A percentile compares a stretch with the other conserved stretches of the same genome.
phyloP scores from a whole-genome alignment of 1,140 invertebrate species.

The Cherax quadricarinatus region DNA sequence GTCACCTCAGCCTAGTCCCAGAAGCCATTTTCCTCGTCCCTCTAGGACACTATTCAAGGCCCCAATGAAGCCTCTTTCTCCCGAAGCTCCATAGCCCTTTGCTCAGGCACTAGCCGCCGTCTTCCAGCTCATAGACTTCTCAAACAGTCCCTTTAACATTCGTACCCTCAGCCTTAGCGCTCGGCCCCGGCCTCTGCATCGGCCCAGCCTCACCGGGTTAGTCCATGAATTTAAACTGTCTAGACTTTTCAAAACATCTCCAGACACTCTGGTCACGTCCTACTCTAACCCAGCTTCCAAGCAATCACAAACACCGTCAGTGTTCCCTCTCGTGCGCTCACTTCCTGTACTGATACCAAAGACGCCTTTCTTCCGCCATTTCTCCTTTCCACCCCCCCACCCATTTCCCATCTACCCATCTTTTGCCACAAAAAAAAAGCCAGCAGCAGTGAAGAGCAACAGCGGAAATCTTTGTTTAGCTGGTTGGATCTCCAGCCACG shows the following conservation, averaged over 20 bases:
- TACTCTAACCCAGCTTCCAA: too few species aligned
- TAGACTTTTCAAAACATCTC: background rate
- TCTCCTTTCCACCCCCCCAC: background rate
- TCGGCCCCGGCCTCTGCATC: background rate
- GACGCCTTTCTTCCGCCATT: background rate
- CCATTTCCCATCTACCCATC: background rate
- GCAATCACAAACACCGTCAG: too few species aligned
- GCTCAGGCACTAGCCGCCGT: background rate
- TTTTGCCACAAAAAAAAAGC: background rate
- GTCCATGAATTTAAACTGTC: background rate
- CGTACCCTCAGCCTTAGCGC: conserved; percentile 32
- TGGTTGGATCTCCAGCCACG: background rate
- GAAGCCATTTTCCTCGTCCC: background rate
- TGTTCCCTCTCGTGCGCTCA: too few species aligned
- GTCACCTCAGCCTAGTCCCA: too few species aligned
- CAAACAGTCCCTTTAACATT: conserved; percentile 53
- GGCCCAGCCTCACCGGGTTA: background rate
- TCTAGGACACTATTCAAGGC: background rate
- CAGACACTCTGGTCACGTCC: too few species aligned
- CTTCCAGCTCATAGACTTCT: conserved; percentile 19
- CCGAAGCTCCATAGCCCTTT: background rate
- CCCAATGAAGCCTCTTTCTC: background rate
- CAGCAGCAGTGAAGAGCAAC: background rate
- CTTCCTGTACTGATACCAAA: background rate
- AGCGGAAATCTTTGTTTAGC: background rate